Evolutionary conservation across 2,113 vertebrate species (phyloP).

Genomic region (Petroica traversi): DNA sequence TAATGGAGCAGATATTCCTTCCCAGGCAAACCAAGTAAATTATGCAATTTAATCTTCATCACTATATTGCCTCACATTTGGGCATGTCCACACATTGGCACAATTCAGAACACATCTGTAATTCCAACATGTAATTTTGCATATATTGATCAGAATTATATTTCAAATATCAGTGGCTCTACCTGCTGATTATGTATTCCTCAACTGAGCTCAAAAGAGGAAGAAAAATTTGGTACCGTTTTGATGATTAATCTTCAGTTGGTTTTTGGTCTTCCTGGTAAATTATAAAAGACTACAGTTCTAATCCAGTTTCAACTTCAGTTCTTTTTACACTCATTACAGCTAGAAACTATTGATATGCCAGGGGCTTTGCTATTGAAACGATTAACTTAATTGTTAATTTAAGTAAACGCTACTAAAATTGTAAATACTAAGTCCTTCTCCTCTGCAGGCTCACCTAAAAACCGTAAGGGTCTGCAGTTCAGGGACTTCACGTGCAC

Average conservation of each 20-base stretch:
- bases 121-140: not conserved
- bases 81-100: not conserved
- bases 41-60: not conserved
- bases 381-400: not conserved
- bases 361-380: not conserved
- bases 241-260: not conserved
- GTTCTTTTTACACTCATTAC: not conserved
- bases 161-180: not conserved
- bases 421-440: not conserved
- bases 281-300: not conserved
- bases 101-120: not conserved
- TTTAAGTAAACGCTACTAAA: not conserved
- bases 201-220: not conserved
- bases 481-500: not conserved
- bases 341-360: not conserved
- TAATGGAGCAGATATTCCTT: not conserved
- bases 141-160: not conserved
- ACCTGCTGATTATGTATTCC: constrained; percentile 14
- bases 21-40: not conserved
- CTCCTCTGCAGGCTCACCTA: not conserved
- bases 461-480: not conserved
- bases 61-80: not conserved
- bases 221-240: not conserved
- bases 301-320: not conserved
- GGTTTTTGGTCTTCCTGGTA: not conserved